phyloP scores from a whole-genome alignment of 1,140 invertebrate species.

The Rhynchophorus ferrugineus region DNA sequence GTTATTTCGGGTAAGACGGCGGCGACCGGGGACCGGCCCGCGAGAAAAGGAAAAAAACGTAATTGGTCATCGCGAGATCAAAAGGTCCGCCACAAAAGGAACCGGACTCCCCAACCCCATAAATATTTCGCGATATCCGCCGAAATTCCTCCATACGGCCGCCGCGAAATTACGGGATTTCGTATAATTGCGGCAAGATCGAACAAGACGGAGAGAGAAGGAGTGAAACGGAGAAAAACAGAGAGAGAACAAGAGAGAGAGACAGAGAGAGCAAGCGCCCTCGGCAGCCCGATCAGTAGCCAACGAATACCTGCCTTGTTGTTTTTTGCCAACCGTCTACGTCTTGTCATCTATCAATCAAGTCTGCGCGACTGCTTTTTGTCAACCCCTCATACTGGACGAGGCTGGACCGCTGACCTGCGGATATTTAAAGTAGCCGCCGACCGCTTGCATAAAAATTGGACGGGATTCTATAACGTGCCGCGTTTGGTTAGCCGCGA shows the following conservation, averaged over 20 bases:
- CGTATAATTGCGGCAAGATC: conserved; percentile 18
- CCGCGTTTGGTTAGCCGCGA: too few relatives aligned
- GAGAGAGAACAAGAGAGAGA: conserved; percentile 5
- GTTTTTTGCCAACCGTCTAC: conserved; percentile 18
- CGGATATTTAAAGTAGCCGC: conserved; percentile 22
- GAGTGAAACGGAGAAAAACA: conserved; percentile 16
- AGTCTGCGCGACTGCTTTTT: conserved; percentile 18
- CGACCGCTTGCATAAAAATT: conserved; percentile 18
- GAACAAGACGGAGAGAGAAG: neutral
- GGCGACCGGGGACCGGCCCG: too few relatives aligned
- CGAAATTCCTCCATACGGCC: conserved; percentile 18
- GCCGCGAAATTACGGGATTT: conserved; percentile 19
- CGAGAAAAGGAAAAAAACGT: neutral
- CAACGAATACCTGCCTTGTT: conserved; percentile 6
- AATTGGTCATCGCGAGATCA: neutral
- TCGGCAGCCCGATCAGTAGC: conserved; percentile 2
- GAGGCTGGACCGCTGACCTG: conserved; percentile 10
- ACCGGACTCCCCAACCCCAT: neutral
- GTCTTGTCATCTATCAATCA: conserved; percentile 21
- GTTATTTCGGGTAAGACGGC: too few relatives aligned
- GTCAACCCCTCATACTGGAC: conserved; percentile 17
- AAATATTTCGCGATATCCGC: neutral
- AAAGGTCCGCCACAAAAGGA: neutral
- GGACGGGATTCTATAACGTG: too few relatives aligned
- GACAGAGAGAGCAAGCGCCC: neutral